Evolutionary conservation across 2,888 invertebrate genomes (phyloP), one percentile per base, ranked within the genome.

Genomic region (Trissoscelio sp.): DNA sequence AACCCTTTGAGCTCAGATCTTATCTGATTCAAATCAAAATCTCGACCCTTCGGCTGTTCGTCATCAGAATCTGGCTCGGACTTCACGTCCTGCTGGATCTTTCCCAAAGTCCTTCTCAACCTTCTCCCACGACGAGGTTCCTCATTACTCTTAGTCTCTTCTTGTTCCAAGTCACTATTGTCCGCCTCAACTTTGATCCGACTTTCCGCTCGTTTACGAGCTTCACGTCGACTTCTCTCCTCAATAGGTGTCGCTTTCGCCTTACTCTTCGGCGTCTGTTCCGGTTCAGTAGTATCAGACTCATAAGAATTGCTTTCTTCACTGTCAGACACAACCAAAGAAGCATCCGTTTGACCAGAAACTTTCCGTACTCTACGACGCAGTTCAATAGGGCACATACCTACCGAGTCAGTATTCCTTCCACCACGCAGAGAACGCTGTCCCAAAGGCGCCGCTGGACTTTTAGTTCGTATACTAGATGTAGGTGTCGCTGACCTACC

Each of bases 11-110:
- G 91, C 89, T 97, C 97, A 0, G 96, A 96, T 83, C 96, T 93
- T 74, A 97, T 96, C 92, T 96, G 96, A 91, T 96, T 96, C 20
- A 97, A 92, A 91, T 97, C 97, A 88, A 96, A 96, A 88, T 96
- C 96, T 3, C 96, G 93, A 0, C 95, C 95, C 88, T 94, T 94
- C 0, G 93, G 93, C 60, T 91, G 92, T 22, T 93, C 92, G 11
- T 92, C 93, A 53, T 93, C 93, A 48, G 92, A 92, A 42, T 93
- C 93, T 4, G 92, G 89, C n/a, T 91, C 91, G 11, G 91, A 91
- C 73, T 92, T 92, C 0, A 90, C 86, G 42, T 92, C 92, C 5
- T 91, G 89, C 0, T 92, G 89, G 0, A 90, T 84, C 77, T 91
- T 92, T 20, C 90, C 92, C 7, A 92, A 89, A 1, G 91, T 88